Evolutionary conservation across 2,888 invertebrate species (phyloP).

Genomic region (Acanthosepion esculentum): DNA sequence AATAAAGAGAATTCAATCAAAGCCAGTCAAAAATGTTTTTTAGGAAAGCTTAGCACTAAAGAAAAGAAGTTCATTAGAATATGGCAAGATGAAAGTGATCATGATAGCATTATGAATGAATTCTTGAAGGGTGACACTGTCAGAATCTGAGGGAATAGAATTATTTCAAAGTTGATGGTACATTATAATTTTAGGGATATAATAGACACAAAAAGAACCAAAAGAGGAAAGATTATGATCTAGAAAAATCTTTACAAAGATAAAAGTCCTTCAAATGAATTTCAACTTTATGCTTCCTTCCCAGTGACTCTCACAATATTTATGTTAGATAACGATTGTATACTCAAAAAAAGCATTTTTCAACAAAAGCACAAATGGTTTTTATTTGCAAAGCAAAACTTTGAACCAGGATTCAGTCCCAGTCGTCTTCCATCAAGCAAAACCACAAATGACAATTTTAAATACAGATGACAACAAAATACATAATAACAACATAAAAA

Average conservation of each 20-base stretch:
- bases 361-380: constrained; percentile 53
- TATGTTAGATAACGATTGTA: background rate
- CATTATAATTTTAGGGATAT: background rate
- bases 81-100: too few species aligned
- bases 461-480: background rate
- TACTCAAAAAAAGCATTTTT: background rate
- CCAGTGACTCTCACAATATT: background rate
- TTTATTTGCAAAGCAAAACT: background rate
- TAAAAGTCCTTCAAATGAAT: background rate
- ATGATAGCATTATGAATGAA: background rate
- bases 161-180: background rate
- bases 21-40: too few species aligned
- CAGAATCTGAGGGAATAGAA: background rate
- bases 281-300: background rate
- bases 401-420: background rate
- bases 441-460: background rate
- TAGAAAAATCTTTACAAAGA: background rate
- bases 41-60: too few species aligned
- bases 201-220: background rate
- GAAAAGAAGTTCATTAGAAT: too few species aligned
- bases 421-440: constrained; percentile 37
- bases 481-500: background rate
- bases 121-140: background rate
- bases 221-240: background rate
- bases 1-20: too few species aligned